A percentile compares a stretch with the other conserved stretches of the same genome.
Evolutionary conservation across 1,140 invertebrate genomes (phyloP).

Genomic region (Pachypsylla venusta): DNA sequence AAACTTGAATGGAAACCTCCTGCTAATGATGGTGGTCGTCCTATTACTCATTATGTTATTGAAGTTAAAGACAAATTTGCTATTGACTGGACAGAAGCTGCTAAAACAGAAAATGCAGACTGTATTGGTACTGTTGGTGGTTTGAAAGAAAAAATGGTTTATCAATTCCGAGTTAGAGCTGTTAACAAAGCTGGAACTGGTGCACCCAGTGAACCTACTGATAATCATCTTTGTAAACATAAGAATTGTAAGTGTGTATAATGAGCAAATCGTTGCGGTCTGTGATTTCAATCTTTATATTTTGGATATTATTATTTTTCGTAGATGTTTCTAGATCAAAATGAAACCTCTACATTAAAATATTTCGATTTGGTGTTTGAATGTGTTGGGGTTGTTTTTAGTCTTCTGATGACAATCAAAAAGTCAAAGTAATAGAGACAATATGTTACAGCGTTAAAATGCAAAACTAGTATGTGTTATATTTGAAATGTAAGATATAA

Average conservation of each 20-base stretch:
- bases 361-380: too few species aligned
- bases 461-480: too few species aligned
- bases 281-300: too few species aligned
- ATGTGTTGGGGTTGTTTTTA: too few species aligned
- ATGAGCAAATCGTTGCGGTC: too few species aligned
- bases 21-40: slow-evolving; percentile 77
- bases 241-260: slow-evolving; percentile 65
- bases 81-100: slow-evolving; percentile 72
- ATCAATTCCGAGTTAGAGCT: slow-evolving; percentile 82
- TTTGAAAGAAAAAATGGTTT: slow-evolving; percentile 83
- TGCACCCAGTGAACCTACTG: slow-evolving; percentile 77
- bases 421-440: too few species aligned
- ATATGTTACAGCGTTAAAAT: too few species aligned
- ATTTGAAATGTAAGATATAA: too few species aligned
- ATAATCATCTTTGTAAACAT: slow-evolving; percentile 85
- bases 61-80: slow-evolving; percentile 94
- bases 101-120: slow-evolving; percentile 58
- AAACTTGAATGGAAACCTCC: slow-evolving; percentile 82
- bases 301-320: too few species aligned
- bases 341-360: too few species aligned
- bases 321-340: too few species aligned
- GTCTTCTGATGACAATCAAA: too few species aligned
- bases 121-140: slow-evolving; percentile 69
- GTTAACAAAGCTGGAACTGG: slow-evolving; percentile 81
- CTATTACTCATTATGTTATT: slow-evolving; percentile 86